Evolutionary conservation across 1,140 invertebrate species (phyloP).

Genomic region (Bicyclus anynana): DNA sequence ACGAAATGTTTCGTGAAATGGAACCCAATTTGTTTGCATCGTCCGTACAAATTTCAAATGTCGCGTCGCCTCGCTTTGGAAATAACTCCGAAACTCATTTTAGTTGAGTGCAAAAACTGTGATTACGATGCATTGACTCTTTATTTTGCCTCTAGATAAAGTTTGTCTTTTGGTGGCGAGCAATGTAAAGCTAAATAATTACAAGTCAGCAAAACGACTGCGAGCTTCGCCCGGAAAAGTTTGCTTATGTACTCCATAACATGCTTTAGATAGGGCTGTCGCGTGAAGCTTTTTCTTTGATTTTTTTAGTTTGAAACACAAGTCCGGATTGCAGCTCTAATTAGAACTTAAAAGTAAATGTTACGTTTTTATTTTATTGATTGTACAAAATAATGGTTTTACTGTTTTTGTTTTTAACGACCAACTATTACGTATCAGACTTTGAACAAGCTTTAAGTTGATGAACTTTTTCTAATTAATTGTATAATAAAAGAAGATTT

Average conservation of each 20-base stretch:
- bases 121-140: conserved; percentile 18
- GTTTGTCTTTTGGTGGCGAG: conserved; percentile 1
- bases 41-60: conserved; percentile 14
- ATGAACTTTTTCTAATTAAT: too few relatives aligned
- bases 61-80: conserved; percentile 5
- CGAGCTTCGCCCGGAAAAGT: background rate
- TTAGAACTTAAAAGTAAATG: background rate
- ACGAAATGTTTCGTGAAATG: conserved; percentile 15
- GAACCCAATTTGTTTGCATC: conserved; percentile 13
- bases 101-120: conserved; percentile 14
- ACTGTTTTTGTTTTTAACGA: too few relatives aligned
- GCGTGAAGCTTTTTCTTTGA: background rate
- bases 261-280: background rate
- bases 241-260: conserved; percentile 1
- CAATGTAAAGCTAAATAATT: conserved; percentile 6
- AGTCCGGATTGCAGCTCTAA: background rate
- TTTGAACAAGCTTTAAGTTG: too few relatives aligned
- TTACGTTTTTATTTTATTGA: too few relatives aligned
- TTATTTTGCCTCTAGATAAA: conserved; percentile 8
- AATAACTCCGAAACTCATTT: conserved; percentile 22
- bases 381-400: too few relatives aligned
- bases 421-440: too few relatives aligned
- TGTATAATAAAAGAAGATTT: too few relatives aligned
- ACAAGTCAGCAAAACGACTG: background rate
- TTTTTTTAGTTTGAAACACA: background rate